Conservation (phyloP, 2,113 vertebrate genomes). For the Carassius carassius region DNA sequence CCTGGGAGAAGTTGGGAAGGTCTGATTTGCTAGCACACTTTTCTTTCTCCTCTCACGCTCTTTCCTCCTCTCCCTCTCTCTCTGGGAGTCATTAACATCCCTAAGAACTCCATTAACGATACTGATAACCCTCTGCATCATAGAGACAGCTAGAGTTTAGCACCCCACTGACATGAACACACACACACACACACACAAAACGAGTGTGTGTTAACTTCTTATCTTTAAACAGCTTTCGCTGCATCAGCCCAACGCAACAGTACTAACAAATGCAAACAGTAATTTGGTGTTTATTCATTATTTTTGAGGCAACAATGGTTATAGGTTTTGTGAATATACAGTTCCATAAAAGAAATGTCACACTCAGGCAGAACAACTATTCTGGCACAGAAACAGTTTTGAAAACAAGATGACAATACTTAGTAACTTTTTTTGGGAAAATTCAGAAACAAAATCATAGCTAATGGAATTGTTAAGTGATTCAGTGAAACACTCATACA, state of each 20-base stretch:
- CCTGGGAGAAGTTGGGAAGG: not conserved
- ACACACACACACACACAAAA: slow-evolving; percentile 25
- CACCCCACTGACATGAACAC: slow-evolving; percentile 46
- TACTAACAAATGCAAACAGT: slow-evolving; percentile 8
- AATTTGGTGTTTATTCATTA: slow-evolving; percentile 26
- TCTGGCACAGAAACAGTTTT: not conserved
- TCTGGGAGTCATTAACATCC: slow-evolving; percentile 43
- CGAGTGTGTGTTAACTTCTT: slow-evolving; percentile 34
- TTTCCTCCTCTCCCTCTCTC: slow-evolving; percentile 27
- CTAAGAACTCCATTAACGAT: slow-evolving; percentile 38
- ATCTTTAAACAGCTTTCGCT: slow-evolving; percentile 43
- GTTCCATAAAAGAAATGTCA: not conserved
- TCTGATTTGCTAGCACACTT: not conserved
- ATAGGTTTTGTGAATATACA: not conserved
- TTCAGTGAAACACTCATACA: not conserved
- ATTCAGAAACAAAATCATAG: not conserved
- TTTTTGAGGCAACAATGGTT: slow-evolving; percentile 17
- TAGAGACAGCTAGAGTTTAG: slow-evolving; percentile 35
- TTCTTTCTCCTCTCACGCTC: slow-evolving; percentile 13
- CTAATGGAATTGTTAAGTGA: not conserved
- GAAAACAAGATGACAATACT: not conserved
- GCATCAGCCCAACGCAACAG: slow-evolving; percentile 28
- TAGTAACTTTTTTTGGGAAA: not conserved
- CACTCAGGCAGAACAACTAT: not conserved
- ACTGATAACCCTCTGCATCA: slow-evolving; percentile 42